Evolutionary conservation across 2,888 invertebrate species (phyloP).

Genomic region (Brachyptera risi): DNA sequence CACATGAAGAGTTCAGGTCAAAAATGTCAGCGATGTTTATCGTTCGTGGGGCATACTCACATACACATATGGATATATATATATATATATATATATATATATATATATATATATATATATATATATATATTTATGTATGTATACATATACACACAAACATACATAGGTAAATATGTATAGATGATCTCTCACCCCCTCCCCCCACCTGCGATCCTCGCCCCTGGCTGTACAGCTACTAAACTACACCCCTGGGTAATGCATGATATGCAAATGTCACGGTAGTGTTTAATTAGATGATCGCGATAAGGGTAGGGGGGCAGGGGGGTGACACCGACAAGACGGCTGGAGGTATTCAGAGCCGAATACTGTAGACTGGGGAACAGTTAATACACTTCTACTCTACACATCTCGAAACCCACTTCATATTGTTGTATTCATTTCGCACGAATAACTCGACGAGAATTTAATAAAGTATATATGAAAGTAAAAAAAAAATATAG

Average conservation of each 20-base stretch:
- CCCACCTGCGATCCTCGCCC: background rate
- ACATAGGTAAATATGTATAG: too few relatives aligned
- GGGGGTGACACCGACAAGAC: conserved; percentile 30
- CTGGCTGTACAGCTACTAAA: conserved; percentile 5
- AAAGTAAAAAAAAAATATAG: too few relatives aligned
- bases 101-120: too few relatives aligned
- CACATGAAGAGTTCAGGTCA: conserved; percentile 3
- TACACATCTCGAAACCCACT: too few relatives aligned
- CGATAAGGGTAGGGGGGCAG: conserved; percentile 26
- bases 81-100: too few relatives aligned
- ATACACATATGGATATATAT: background rate
- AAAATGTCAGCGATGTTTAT: conserved; percentile 15
- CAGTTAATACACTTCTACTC: background rate
- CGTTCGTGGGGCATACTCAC: background rate
- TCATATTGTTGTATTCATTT: conserved; percentile 1
- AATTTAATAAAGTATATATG: conserved; percentile 4
- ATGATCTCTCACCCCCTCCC: too few relatives aligned
- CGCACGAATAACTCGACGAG: conserved; percentile 5
- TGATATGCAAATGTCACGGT: conserved; percentile 32
- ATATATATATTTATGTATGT: too few relatives aligned
- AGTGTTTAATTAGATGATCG: conserved; percentile 32
- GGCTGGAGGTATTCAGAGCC: conserved; percentile 16
- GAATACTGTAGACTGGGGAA: background rate
- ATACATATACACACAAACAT: too few relatives aligned
- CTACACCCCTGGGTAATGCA: conserved; percentile 31